A percentile compares a stretch with the other conserved stretches of the same genome.
These are phyloP conservation scores for Pterophyllum scalare DNA, from an alignment of 2,113 vertebrate genomes.

Conservation along the genomic window DNA sequence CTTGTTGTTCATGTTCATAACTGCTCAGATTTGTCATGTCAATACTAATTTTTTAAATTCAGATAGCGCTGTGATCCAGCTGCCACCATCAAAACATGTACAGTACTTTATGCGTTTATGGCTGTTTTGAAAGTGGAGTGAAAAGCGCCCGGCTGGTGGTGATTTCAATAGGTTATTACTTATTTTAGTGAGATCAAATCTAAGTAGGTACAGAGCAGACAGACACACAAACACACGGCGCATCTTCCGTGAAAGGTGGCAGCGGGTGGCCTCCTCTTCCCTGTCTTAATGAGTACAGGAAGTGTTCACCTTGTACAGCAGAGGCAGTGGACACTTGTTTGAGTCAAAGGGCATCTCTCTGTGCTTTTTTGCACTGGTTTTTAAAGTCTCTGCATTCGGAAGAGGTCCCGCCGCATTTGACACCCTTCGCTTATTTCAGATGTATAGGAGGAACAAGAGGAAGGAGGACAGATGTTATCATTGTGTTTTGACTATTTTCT, in stretches of 20 bases:
- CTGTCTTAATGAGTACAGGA: slow-evolving; percentile 66
- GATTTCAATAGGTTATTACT: slow-evolving; percentile 50
- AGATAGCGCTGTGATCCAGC: slow-evolving; percentile 38
- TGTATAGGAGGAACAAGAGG: slow-evolving; percentile 40
- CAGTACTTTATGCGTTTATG: slow-evolving; percentile 43
- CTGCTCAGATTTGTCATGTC: slow-evolving; percentile 70
- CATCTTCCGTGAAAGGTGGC: slow-evolving; percentile 40
- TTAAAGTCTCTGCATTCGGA: slow-evolving; percentile 58
- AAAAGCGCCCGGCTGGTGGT: slow-evolving; percentile 24
- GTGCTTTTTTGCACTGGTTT: slow-evolving; percentile 59
- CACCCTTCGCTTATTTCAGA: slow-evolving; percentile 39
- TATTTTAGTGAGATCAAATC: slow-evolving; percentile 50
- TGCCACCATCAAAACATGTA: slow-evolving; percentile 59
- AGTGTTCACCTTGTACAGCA: slow-evolving; percentile 61
- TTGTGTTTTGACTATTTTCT: slow-evolving; percentile 54
- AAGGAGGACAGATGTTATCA: slow-evolving; percentile 52
- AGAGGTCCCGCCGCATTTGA: slow-evolving; percentile 38
- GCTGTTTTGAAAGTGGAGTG: slow-evolving; percentile 35
- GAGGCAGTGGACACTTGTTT: slow-evolving; percentile 62
- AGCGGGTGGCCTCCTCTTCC: slow-evolving; percentile 65
- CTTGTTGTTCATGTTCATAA: slow-evolving; percentile 72
- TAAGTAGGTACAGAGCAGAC: slow-evolving; percentile 25
- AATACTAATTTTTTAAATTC: slow-evolving; percentile 67
- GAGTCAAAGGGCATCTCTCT: slow-evolving; percentile 55
- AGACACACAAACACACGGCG: not conserved